These are phyloP conservation scores for Carassius auratus DNA, from an alignment of 2,113 vertebrate genomes.

Conservation along the genomic window DNA sequence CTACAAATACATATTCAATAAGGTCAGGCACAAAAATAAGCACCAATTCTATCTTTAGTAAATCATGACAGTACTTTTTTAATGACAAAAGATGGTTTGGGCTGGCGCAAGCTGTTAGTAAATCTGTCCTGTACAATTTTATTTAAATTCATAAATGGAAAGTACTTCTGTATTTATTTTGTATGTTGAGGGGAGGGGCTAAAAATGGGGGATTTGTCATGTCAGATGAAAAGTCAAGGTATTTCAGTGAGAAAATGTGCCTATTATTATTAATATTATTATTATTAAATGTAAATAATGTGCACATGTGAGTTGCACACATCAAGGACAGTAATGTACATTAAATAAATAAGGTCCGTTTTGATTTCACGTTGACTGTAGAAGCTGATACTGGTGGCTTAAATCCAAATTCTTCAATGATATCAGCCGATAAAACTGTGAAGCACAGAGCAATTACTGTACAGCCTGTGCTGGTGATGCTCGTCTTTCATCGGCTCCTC, in stretches of 20 bases:
- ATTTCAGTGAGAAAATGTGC: no score
- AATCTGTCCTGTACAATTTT: no score
- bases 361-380: slow-evolving; percentile 18
- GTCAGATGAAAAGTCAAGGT: no score
- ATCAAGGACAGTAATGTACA: not conserved
- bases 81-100: no score
- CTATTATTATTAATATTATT: not conserved
- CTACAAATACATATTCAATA: no score
- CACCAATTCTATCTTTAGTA: no score
- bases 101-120: no score
- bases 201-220: no score
- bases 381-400: slow-evolving; percentile 43
- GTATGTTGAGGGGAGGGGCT: no score
- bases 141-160: no score
- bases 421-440: slow-evolving; percentile 35
- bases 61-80: no score
- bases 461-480: slow-evolving; percentile 22
- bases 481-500: slow-evolving; percentile 62
- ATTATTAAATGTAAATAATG: not conserved
- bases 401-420: slow-evolving; percentile 32
- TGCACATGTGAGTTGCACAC: not conserved
- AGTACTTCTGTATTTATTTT: not conserved
- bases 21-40: no score
- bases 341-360: not conserved
- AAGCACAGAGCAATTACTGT: slow-evolving; percentile 46